Base-by-base conservation (phyloP, 1,140 invertebrate genomes). In the Oncopeltus fasciatus region DNA sequence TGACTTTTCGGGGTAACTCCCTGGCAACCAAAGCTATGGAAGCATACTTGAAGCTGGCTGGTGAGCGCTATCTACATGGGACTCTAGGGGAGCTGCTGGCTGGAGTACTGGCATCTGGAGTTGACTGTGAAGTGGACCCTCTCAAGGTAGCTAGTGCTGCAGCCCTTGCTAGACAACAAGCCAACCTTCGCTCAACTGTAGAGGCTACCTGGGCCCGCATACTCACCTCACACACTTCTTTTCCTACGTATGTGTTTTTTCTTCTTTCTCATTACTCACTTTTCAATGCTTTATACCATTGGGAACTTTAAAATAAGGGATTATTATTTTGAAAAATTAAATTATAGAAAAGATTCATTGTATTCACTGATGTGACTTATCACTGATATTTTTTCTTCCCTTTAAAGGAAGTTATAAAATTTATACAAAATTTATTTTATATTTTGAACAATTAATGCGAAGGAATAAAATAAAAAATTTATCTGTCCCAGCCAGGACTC, bases 1-100 rank as follows among this genome's bases (percentile, higher is more conserved):
- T 93, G 65, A 92, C 89, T 56, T 93, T 92, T 74, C 80, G 88
- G 65, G 94, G 94, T 24, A 98, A 97, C 76, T 95, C 90, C 43
- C 80, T 98, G 68, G 94, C 93, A 57, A 97, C 94, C 51, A 97
- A 98, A 76, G 88, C 93, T 61, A 96, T 95, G 86, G 94, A 97
- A 77, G 91, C 92, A 1, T 96, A 95, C 71, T 81, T 96, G 73
- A 96, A 96, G 75, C 77, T 97, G 11, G 89, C 92, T 16, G 93
- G 93, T 18, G 87, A 92, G 72, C 86, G 88, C 73, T 94, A 94
- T 73, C 76, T 94, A n/a, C 86, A 83, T 71, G 85, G 87, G 64
- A 92, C 90, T 14, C 75, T 97, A n/a, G 81, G 83, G 57, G 85
- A 86, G 27, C 85, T 89, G 64, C 82, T 92, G 1, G 76, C 78